phyloP scores from a whole-genome alignment of 2,888 invertebrate genomes.

The Hirtodrosophila confusa region DNA sequence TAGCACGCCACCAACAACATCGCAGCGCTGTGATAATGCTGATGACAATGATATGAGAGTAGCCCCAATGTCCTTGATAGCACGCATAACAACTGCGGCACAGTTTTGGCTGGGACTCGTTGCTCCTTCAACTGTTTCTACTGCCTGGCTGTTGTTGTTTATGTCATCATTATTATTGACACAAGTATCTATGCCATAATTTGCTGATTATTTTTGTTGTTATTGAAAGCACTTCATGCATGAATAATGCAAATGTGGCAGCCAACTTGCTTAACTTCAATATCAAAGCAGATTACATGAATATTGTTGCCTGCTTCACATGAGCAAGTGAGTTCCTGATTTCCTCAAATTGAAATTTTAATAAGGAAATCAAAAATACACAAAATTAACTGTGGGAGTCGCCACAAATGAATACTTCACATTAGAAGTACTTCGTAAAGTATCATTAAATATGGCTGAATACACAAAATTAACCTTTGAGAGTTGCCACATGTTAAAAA shows the following conservation, averaged over 20 bases:
- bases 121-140: slow-evolving; percentile 9
- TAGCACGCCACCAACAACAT: slow-evolving; percentile 28
- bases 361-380: no score
- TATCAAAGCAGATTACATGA: slow-evolving; percentile 9
- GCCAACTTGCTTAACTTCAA: background rate
- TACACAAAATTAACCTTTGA: no score
- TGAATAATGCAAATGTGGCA: slow-evolving; percentile 25
- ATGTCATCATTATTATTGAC: slow-evolving; percentile 58
- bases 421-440: no score
- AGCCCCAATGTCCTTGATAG: background rate
- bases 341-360: no score
- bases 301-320: no score
- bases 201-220: slow-evolving; percentile 45
- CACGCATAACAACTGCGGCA: slow-evolving; percentile 7
- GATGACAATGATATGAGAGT: slow-evolving; percentile 36
- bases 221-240: slow-evolving; percentile 48
- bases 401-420: no score
- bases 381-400: no score
- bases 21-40: slow-evolving; percentile 18
- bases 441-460: no score
- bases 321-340: no score
- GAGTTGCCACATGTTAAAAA: no score
- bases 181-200: slow-evolving; percentile 51
- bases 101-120: slow-evolving; percentile 19
- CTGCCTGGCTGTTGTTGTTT: slow-evolving; percentile 22